Base-by-base conservation (phyloP, 2,888 invertebrate species). In the Hecatera dysodea region DNA sequence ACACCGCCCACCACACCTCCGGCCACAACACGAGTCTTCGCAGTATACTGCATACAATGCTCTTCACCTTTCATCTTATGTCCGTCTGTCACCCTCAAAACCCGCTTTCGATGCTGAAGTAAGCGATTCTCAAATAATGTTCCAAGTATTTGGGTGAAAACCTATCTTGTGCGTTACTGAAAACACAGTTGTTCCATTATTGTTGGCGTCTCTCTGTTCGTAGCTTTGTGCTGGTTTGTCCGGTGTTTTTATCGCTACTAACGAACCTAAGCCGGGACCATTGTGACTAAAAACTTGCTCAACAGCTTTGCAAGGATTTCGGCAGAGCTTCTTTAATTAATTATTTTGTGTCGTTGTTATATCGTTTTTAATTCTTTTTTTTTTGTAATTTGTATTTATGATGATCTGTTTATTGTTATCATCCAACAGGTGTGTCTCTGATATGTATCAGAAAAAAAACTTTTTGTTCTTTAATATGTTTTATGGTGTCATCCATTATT, bases 1-100 rank as follows among this genome's bases (percentile, higher is more conserved):
- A 85, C 81, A 72, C 75, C 89, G 86, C 90, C 90, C 89, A 91
- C 92, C 72, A 60, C 67, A 65, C 65, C 79, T 70, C 69, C 57
- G 44, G 24, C 24, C n/a, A 70, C 50, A 68, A 65, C 65, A 75
- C 64, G 66, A 67, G 44, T 82, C 66, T 78, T 73, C 65, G 66
- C 72, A 59, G 48, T 27, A 50, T 60, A 48, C 57, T 48, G 50
- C 56, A 44, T 78, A 72, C 85, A 87, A 76, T 84, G 83, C 82
- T 79, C 48, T 46, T 52, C 24, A 36, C 53, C 19, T 67, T 67
- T 61, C 29, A 59, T 39, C 24, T 50, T 36, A 11, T 53, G 22
- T 56, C 46, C 42, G 27, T 61, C 42, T 59, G 6, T 42, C n/a
- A 52, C 48, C 55, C 29, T 22, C 19, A 33, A 36, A 48, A 29